Conservation (phyloP, 2,797 vertebrate species). For the Aphelocoma californica region DNA sequence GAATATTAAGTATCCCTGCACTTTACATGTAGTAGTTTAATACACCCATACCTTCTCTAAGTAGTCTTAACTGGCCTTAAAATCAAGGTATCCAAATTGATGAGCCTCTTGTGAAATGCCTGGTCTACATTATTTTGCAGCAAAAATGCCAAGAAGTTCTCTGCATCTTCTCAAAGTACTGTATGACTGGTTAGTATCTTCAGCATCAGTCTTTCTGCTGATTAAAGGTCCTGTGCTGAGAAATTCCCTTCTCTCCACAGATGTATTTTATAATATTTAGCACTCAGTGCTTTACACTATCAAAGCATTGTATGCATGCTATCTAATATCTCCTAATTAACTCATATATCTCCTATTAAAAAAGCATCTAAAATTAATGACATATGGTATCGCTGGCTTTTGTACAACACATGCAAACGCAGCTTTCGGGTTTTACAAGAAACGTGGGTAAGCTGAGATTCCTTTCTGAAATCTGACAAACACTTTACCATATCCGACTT, state of each 20-base stretch:
- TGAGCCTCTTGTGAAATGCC: conserved; percentile 1
- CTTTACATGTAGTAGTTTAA: background rate
- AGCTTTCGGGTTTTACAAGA: background rate
- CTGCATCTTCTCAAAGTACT: background rate
- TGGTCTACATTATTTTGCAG: background rate
- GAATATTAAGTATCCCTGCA: background rate
- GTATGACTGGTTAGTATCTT: background rate
- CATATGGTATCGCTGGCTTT: conserved; percentile 16
- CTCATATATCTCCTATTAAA: conserved; percentile 36
- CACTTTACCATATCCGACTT: background rate
- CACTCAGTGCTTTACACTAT: conserved; percentile 61
- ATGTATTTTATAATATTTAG: conserved; percentile 36
- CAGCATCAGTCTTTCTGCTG: background rate
- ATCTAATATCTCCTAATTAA: conserved; percentile 55
- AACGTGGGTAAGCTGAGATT: background rate
- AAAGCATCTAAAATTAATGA: conserved; percentile 50
- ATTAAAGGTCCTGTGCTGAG: conserved; percentile 28
- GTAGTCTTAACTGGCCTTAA: conserved; percentile 3
- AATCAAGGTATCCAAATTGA: conserved; percentile 24
- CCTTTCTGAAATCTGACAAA: conserved; percentile 4
- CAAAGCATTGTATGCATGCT: conserved; percentile 41
- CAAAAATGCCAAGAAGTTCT: background rate
- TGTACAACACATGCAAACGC: conserved; percentile 40
- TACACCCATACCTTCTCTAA: background rate
- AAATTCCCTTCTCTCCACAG: conserved; percentile 3